Base-by-base conservation (phyloP, 2,888 invertebrate genomes). In the Idaea biselata region DNA sequence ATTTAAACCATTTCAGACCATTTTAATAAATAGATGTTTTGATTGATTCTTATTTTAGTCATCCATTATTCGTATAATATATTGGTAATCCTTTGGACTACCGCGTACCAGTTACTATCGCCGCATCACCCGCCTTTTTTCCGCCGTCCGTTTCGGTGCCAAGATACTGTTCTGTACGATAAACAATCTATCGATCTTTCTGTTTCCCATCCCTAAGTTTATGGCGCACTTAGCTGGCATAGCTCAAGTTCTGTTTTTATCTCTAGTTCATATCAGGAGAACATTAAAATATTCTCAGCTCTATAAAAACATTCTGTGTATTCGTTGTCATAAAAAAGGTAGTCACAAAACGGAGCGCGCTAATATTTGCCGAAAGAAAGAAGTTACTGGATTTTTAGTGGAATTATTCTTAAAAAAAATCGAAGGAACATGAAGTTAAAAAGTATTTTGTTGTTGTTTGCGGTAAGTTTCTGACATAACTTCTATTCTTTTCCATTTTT, bases 161-260 rank as follows among this genome's bases (percentile, higher is more conserved):
- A n/a, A n/a, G n/a, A n/a, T n/a, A 25, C 25, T 3, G 5, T 25
- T 25, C 25, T 25, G 5, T 25, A 25, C 25, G n/a, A n/a, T n/a
- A n/a, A n/a, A n/a, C 25, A 25, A 25, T 5, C 25, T 25, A 25
- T 25, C 25, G 25, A 25, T 25, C 3, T 25, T 25, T 25, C 25
- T 3, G 25, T 5, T 31, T 16, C 32, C 59, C 65, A 68, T 57
- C 71, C 60, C 69, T 71, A 69, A 55, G 14, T 60, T 16, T 18
- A 63, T 67, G 61, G 59, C 62, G 61, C 65, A 70, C 58, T 60
- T 18, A 44, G 59, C 60, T 65, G 62, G 57, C 60, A 70, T 73
- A 66, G 55, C 66, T 70, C 71, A 71, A 14, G 71, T 76, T 73
- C 72, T 71, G 62, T 65, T 65, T 64, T 66, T 71, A 73, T 75